Conservation (phyloP, 2,113 vertebrate species). For the Conger conger region DNA sequence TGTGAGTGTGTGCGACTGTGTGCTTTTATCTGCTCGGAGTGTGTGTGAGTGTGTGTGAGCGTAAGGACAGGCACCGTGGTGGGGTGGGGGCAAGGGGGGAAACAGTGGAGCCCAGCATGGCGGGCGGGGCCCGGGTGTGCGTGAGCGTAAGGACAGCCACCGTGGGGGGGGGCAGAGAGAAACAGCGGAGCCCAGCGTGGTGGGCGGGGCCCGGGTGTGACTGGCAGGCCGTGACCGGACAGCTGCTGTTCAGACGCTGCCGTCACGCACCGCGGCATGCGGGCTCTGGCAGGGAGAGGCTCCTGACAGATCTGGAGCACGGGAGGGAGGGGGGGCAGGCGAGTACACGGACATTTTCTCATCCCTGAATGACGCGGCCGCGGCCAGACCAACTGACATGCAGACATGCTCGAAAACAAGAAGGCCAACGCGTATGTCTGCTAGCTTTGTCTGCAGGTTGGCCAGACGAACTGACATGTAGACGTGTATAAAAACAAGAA, state of each 20-base stretch:
- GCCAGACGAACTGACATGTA: too few relatives aligned
- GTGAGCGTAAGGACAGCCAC: too few relatives aligned
- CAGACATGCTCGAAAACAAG: background rate
- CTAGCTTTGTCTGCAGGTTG: background rate
- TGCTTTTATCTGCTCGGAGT: too few relatives aligned
- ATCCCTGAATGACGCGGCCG: background rate
- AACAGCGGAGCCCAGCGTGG: background rate
- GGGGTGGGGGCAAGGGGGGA: too few relatives aligned
- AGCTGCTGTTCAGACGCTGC: background rate
- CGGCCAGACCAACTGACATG: background rate
- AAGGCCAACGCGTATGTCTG: background rate
- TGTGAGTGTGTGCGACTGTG: too few relatives aligned
- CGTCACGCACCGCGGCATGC: background rate
- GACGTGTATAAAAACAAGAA: too few relatives aligned
- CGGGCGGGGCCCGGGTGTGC: too few relatives aligned
- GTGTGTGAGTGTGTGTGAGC: too few relatives aligned
- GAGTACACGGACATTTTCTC: background rate
- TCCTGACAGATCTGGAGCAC: conserved; percentile 2
- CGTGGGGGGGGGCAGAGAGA: background rate
- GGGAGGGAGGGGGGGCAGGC: background rate
- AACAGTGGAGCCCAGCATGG: too few relatives aligned
- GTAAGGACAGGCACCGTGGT: too few relatives aligned
- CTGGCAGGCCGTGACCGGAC: background rate
- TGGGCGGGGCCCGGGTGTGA: background rate
- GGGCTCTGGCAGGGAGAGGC: background rate